phyloP scores from a whole-genome alignment of 2,888 invertebrate genomes.

The Pachycephus smyrnensis region DNA sequence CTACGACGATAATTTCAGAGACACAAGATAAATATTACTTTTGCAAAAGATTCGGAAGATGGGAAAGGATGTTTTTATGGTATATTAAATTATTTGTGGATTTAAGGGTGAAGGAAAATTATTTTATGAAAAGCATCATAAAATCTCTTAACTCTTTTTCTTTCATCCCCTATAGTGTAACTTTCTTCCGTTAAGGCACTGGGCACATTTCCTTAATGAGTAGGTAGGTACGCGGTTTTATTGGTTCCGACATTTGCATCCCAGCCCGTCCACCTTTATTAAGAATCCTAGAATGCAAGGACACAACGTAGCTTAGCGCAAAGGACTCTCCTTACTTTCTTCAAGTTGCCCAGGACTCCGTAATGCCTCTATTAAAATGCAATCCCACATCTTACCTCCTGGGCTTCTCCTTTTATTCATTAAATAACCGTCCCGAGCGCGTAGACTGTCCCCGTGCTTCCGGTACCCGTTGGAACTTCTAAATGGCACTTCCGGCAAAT shows the following conservation, averaged over 20 bases:
- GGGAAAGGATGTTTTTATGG: neutral
- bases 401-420: conserved; percentile 44
- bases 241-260: conserved; percentile 37
- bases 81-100: neutral
- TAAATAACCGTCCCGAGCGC: conserved; percentile 42
- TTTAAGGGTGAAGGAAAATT: neutral
- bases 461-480: conserved; percentile 36
- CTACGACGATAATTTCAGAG: neutral
- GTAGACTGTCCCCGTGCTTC: neutral
- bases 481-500: conserved; percentile 50
- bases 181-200: neutral
- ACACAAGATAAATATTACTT: neutral
- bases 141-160: neutral
- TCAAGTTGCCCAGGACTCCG: conserved; percentile 24
- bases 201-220: conserved; percentile 34
- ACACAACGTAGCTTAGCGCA: neutral
- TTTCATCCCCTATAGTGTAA: neutral
- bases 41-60: neutral
- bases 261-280: conserved; percentile 30
- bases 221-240: conserved; percentile 21
- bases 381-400: conserved; percentile 45
- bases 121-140: neutral
- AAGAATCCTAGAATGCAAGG: conserved; percentile 29
- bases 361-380: conserved; percentile 56
- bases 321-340: neutral